phyloP scores from a whole-genome alignment of 2,888 invertebrate species.

The Eupithecia insigniata region DNA sequence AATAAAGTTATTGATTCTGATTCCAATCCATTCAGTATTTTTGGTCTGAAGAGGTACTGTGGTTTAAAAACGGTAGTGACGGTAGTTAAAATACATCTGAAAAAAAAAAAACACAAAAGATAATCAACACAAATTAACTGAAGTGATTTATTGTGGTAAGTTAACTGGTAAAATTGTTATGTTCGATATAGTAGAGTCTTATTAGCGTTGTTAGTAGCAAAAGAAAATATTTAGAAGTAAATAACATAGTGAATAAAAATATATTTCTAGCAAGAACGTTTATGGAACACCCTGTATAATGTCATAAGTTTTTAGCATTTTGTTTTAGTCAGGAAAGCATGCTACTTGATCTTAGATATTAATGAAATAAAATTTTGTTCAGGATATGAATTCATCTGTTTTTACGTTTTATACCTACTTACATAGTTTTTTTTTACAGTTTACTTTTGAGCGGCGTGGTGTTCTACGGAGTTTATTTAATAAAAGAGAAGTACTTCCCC shows the following conservation, averaged over 20 bases:
- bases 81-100: too few species aligned
- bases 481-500: constrained; percentile 28
- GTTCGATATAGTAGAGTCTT: neutral
- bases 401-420: neutral
- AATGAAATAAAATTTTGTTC: neutral
- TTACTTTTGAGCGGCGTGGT: constrained; percentile 51
- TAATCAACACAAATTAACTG: neutral
- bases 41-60: too few species aligned
- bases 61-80: too few species aligned
- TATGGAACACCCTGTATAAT: neutral
- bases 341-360: too few species aligned
- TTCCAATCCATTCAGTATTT: too few species aligned
- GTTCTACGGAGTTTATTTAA: constrained; percentile 53
- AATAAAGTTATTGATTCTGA: too few species aligned
- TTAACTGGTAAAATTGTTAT: neutral
- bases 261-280: neutral
- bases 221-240: neutral
- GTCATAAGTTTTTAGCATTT: neutral
- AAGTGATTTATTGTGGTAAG: neutral
- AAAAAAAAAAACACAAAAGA: too few species aligned
- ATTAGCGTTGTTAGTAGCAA: neutral
- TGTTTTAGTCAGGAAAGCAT: too few species aligned
- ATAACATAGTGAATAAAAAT: neutral
- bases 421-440: constrained; percentile 42
- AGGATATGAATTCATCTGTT: neutral